phyloP scores from a whole-genome alignment of 2,888 invertebrate species.

The Biston betularia region DNA sequence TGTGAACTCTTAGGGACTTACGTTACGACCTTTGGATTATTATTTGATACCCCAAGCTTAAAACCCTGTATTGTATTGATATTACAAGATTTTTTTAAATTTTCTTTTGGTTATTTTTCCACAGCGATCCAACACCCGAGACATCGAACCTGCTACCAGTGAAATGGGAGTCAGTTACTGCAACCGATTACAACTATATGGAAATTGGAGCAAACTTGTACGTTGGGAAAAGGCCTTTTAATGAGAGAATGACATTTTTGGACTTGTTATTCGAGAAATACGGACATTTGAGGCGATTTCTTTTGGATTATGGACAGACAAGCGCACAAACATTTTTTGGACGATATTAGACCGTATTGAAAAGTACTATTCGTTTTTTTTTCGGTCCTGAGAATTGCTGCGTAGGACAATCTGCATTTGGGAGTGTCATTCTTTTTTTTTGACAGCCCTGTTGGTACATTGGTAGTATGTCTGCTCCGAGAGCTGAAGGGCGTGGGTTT shows the following conservation, averaged over 20 bases:
- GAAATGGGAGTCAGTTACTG: slow-evolving; percentile 50
- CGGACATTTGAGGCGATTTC: slow-evolving; percentile 13
- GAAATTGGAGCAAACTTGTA: slow-evolving; percentile 49
- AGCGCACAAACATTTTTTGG: background rate
- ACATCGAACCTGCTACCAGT: slow-evolving; percentile 52
- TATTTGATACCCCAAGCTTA: no score
- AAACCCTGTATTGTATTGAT: no score
- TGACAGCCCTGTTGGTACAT: no score
- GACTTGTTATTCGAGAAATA: slow-evolving; percentile 49
- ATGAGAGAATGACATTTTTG: slow-evolving; percentile 56
- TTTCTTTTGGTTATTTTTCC: no score
- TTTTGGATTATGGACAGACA: background rate
- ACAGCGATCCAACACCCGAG: slow-evolving; percentile 56
- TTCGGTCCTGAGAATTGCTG: no score
- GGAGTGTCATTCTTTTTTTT: no score
- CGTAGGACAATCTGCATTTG: no score
- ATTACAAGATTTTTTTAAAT: no score
- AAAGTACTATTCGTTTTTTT: background rate
- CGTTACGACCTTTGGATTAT: no score
- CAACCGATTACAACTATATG: slow-evolving; percentile 41
- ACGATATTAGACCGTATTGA: background rate
- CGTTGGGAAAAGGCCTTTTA: slow-evolving; percentile 48
- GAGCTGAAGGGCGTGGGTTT: no score
- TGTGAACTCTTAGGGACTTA: no score
- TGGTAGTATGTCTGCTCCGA: no score